Evolutionary conservation across 2,113 vertebrate species (phyloP), one percentile per base, ranked within the genome.

Genomic region (Nyctibius bracteatus): DNA sequence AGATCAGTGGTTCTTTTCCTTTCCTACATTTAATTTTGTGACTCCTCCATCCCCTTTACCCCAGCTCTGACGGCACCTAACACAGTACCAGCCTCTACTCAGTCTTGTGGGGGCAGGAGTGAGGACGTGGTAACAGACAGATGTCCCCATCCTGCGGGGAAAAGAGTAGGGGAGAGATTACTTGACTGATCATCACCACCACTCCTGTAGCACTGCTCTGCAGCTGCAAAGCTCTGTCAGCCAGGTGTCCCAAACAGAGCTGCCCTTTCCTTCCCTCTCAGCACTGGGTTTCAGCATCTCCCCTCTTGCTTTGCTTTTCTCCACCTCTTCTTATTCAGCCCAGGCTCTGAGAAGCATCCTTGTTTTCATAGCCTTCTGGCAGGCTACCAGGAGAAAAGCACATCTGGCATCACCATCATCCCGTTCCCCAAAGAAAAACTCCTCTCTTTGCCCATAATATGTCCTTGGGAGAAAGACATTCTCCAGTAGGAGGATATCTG

Each of bases 151-250:
- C 27, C 27, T 52, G 15, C 2, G 17, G 28, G 21, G 37, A 67
- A 82, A 47, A 25, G 24, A 49, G 13, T 15, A 11, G n/a, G 31
- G 73, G 21, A 41, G 14, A 68, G 6, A n/a, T 78, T 7, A 54
- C 14, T 19, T n/a, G 22, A 31, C 4, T 27, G 23, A 47, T 86
- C 20, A 31, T 8, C 5, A 5, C 43, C 68, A 41, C 8, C 37
- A 10, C 14, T 52, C 12, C 27, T 0, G 0, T 61, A 66, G n/a
- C 0, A 0, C 37, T 62, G 15, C 39, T n/a, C 20, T 80, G 66
- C 47, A 55, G 7, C 70, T 71, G n/a, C n/a, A 46, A 46, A 37
- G 6, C 17, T 77, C 39, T 62, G 33, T 39, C 7, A 7, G 20
- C 3, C 49, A 23, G 30, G 5, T 35, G 4, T 28, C 24, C 35